Evolutionary conservation across 2,888 invertebrate genomes (phyloP), one percentile per base, ranked within the genome.

Genomic region (Acronicta aceris): DNA sequence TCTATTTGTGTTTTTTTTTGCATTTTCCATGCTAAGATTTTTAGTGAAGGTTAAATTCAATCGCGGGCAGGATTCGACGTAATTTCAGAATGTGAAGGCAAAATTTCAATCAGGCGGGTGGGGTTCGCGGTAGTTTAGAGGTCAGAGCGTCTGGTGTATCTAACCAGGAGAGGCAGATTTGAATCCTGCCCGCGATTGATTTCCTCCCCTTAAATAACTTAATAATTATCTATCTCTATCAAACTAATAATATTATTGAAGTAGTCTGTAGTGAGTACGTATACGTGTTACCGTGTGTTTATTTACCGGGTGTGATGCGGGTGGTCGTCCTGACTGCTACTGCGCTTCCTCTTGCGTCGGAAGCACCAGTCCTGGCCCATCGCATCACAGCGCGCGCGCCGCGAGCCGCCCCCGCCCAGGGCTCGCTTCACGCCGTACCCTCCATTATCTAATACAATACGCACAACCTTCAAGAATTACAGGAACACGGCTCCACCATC

Each of bases 301-400:
- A 76, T 65, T 91, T 92, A 95, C 95, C 95, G 94, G 92, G 88
- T 91, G 91, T 91, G 95, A 95, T 94, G 96, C 95, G 84, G 94
- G 92, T 95, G 87, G 95, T 93, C 95, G 89, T 91, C 96, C 95
- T 93, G 96, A 95, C 95, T 93, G 90, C 96, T 96, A 87, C 95
- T 96, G 83, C 96, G 95, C 93, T 96, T 97, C 90, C 96, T 95
- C 87, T 96, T 96, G 90, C 96, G 96, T 81, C 96, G 95, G 90
- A 96, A 96, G 95, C 96, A 96, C 96, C 96, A 96, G 92, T 96
- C 96, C 92, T 96, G 96, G 88, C 96, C 96, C 96, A 96, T 96
- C 88, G 91, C 94, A 91, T 93, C 94, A 92, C 94, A 94, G 89
- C 94, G 92, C 89, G 91, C 91, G 88, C 92, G 91, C 91, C 94